phyloP scores from a whole-genome alignment of 2,888 invertebrate genomes.

The Clivina fossor region DNA sequence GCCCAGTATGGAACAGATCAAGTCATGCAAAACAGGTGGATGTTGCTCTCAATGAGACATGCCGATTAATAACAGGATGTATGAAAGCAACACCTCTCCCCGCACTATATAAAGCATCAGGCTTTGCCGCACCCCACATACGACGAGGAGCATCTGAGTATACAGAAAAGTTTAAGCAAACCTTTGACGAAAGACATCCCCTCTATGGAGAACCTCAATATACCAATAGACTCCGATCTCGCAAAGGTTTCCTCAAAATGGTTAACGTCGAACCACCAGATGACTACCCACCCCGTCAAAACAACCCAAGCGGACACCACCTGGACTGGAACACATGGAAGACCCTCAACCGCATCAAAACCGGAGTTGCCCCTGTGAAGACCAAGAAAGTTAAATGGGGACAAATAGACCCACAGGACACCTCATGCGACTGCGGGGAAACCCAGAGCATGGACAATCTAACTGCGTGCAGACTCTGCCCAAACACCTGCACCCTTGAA shows the following conservation, averaged over 20 bases:
- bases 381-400: too few relatives aligned
- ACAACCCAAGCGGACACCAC: too few relatives aligned
- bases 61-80: constrained; percentile 4
- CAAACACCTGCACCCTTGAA: too few relatives aligned
- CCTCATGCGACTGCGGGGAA: too few relatives aligned
- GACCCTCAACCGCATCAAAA: too few relatives aligned
- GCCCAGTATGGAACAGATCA: background rate
- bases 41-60: background rate
- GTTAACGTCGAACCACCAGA: too few relatives aligned
- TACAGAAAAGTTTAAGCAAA: background rate
- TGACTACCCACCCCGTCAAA: too few relatives aligned
- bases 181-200: background rate
- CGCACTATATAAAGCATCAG: background rate
- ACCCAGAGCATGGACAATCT: too few relatives aligned
- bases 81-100: background rate
- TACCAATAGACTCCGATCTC: background rate
- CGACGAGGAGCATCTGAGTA: background rate
- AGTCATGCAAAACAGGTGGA: constrained; percentile 8
- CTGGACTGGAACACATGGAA: too few relatives aligned
- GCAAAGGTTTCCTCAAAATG: constrained; percentile 8
- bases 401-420: too few relatives aligned
- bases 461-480: too few relatives aligned
- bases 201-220: background rate
- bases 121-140: background rate
- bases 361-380: too few relatives aligned